Conservation (phyloP, 2,888 invertebrate genomes). For the Criorhina ranunculi region DNA sequence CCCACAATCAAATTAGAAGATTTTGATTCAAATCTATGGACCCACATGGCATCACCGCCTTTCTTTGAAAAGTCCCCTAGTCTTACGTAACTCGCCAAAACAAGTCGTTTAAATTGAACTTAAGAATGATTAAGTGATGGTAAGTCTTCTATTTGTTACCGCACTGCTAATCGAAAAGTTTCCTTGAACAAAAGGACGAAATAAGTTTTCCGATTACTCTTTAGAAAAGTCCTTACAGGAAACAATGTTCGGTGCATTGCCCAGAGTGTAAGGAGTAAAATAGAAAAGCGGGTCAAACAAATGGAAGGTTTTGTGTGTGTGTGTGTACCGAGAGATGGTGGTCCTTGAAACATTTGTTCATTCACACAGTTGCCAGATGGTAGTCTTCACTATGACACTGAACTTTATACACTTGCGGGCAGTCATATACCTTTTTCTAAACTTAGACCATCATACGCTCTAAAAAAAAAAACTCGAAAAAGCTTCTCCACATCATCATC, state of each 20-base stretch:
- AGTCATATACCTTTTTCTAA: conserved; percentile 26
- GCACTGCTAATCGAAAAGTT: conserved; percentile 61
- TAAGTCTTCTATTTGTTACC: conserved; percentile 55
- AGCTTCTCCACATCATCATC: conserved; percentile 20
- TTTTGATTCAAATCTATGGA: neutral
- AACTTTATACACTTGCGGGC: conserved; percentile 34
- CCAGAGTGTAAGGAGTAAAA: neutral
- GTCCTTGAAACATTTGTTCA: conserved; percentile 34
- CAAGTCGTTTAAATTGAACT: conserved; percentile 70
- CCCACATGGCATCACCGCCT: too few relatives aligned
- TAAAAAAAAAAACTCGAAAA: neutral
- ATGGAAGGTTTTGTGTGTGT: conserved; percentile 21
- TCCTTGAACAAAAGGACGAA: conserved; percentile 29
- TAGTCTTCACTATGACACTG: neutral
- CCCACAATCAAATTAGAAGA: conserved; percentile 40
- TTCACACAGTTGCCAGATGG: conserved; percentile 26
- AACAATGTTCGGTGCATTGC: conserved; percentile 10
- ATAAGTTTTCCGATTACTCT: conserved; percentile 69
- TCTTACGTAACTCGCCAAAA: neutral
- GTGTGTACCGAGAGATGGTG: conserved; percentile 14
- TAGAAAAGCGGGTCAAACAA: conserved; percentile 48
- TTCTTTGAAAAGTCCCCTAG: neutral
- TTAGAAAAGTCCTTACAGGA: conserved; percentile 17
- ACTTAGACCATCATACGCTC: neutral
- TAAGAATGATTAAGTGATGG: conserved; percentile 70